phyloP scores from a whole-genome alignment of 2,888 invertebrate species.

The Peribatodes rhomboidaria region DNA sequence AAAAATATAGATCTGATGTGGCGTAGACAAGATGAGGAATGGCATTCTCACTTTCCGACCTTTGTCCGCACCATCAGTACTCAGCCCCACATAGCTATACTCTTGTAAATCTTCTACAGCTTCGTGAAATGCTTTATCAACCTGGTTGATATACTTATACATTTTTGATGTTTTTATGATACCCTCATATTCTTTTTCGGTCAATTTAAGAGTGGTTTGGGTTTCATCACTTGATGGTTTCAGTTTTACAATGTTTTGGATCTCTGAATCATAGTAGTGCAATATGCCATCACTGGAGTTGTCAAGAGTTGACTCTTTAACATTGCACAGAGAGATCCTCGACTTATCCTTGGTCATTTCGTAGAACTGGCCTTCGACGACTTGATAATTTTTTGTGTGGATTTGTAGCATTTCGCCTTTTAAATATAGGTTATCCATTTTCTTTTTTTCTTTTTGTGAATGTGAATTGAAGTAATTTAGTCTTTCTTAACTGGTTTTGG shows the following conservation, averaged over 20 bases:
- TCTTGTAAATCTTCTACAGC: constrained; percentile 74
- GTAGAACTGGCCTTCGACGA: constrained; percentile 79
- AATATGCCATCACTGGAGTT: constrained; percentile 69
- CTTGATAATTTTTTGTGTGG: constrained; percentile 76
- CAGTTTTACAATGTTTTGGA: constrained; percentile 75
- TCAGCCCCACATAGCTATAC: constrained; percentile 70
- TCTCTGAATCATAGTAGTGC: constrained; percentile 78
- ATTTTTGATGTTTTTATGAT: constrained; percentile 75
- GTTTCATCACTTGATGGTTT: constrained; percentile 67
- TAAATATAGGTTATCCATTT: constrained; percentile 79
- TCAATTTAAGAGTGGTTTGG: constrained; percentile 70
- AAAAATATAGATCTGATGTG: constrained; percentile 80
- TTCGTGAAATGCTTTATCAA: constrained; percentile 75
- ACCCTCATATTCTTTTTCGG: constrained; percentile 77
- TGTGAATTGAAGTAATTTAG: constrained; percentile 54
- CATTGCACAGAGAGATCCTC: constrained; percentile 77
- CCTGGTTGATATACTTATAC: constrained; percentile 80
- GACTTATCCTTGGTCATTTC: constrained; percentile 78
- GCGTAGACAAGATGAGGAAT: constrained; percentile 77
- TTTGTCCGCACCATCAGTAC: constrained; percentile 81
- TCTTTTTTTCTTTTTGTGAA: constrained; percentile 47
- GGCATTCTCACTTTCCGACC: constrained; percentile 83
- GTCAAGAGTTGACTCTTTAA: constrained; percentile 71
- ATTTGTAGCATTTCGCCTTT: constrained; percentile 83
- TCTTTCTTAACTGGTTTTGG: constrained; percentile 79